These are phyloP conservation scores for Microcebus griseorufus DNA, from an alignment of 2,113 vertebrate species.

Conservation along the genomic window DNA sequence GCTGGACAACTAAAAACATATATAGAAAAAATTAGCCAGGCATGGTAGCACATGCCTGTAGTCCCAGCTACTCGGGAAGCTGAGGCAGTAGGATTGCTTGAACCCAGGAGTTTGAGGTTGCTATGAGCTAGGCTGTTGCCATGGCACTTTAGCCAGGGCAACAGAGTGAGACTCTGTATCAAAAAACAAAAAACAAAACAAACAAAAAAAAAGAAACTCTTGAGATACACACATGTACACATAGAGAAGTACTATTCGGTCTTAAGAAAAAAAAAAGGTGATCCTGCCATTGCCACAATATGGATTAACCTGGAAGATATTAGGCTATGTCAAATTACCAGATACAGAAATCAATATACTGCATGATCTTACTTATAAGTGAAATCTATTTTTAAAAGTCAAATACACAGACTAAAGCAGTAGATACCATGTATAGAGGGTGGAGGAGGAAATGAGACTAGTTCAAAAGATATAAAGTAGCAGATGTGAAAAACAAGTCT, in stretches of 20 bases:
- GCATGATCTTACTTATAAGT: background rate
- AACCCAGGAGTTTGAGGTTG: too few species aligned
- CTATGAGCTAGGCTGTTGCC: too few species aligned
- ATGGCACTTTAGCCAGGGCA: too few species aligned
- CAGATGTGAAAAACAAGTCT: background rate
- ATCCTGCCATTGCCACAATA: background rate
- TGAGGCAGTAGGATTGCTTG: too few species aligned
- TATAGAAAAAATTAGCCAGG: too few species aligned
- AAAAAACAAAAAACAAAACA: too few species aligned
- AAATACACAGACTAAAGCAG: background rate
- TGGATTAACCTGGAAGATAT: background rate
- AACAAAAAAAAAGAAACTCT: background rate
- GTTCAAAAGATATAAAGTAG: background rate
- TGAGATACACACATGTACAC: background rate
- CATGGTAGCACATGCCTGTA: too few species aligned
- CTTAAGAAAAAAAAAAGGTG: background rate
- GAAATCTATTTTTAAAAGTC: background rate
- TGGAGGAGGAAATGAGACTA: background rate
- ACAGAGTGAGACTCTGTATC: too few species aligned
- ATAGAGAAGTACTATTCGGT: background rate
- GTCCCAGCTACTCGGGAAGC: too few species aligned
- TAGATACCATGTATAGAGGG: background rate
- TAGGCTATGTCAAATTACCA: too few species aligned
- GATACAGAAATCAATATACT: background rate
- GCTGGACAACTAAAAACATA: too few species aligned